These are phyloP conservation scores for Melanotaenia maccullochi DNA, from an alignment of 2,797 vertebrate species.

Conservation along the genomic window DNA sequence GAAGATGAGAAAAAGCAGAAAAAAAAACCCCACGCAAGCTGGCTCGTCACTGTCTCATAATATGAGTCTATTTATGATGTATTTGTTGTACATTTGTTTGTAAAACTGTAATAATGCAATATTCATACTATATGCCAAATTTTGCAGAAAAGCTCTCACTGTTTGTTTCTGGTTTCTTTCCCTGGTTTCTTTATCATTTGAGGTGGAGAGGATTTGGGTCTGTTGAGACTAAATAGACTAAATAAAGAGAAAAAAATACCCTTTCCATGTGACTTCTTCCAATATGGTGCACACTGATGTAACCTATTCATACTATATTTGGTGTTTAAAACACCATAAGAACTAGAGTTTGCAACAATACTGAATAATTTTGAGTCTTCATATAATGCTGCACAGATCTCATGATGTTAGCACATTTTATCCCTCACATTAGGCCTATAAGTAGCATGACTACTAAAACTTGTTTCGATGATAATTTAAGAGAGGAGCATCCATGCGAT, in stretches of 20 bases:
- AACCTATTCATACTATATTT: neutral
- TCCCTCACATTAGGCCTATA: neutral
- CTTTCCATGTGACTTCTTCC: slow-evolving; percentile 35
- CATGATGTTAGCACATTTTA: neutral
- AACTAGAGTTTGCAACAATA: neutral
- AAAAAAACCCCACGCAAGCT: slow-evolving; percentile 54
- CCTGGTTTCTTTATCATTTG: slow-evolving; percentile 67
- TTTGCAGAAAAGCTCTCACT: slow-evolving; percentile 80
- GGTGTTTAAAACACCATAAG: neutral
- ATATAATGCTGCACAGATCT: neutral
- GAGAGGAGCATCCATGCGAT: neutral
- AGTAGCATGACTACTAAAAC: neutral
- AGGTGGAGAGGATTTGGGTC: slow-evolving; percentile 46
- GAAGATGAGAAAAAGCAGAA: slow-evolving; percentile 46
- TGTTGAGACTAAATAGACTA: slow-evolving; percentile 52
- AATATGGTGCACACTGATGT: neutral
- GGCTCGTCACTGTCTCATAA: slow-evolving; percentile 79
- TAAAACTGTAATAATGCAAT: slow-evolving; percentile 87
- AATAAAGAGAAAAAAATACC: slow-evolving; percentile 72
- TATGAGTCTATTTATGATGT: slow-evolving; percentile 85
- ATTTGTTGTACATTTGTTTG: slow-evolving; percentile 89
- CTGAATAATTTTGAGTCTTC: neutral
- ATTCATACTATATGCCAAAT: slow-evolving; percentile 82
- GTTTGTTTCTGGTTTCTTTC: slow-evolving; percentile 58
- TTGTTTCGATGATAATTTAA: too few relatives aligned